Base-by-base conservation (phyloP, 2,888 invertebrate species). In the Parasteatoda lunata region DNA sequence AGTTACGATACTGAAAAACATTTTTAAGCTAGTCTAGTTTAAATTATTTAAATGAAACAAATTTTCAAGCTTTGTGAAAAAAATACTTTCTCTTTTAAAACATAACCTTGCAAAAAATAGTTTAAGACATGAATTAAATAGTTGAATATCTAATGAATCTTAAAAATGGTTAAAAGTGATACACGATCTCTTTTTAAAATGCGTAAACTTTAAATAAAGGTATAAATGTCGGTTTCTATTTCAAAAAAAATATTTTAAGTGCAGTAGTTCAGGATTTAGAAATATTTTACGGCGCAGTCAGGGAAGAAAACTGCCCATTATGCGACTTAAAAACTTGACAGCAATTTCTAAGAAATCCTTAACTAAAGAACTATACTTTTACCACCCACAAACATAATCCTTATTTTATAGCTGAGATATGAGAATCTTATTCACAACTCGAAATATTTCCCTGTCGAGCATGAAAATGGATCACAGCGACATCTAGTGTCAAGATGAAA, bases 351-450 rank as follows among this genome's bases (percentile, higher is more conserved):
- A 66, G 54, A 75, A 68, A 75, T 48, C 51, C 59, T 7, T 15
- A 54, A 49, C 45, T 30, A 69, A 45, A 71, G 80, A 71, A 77
- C 77, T 80, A 80, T 86, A 86, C 80, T 76, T 52, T n/a, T 30
- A 80, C 75, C 72, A 48, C 66, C 51, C 66, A 72, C 71, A 48
- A 59, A 15, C n/a, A 64, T 85, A 80, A 80, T 85, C 85, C 79
- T 49, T 6, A 77, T 80, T 86, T 86, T 81, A 86, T 77, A 77
- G 80, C 70, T 49, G 49, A 72, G 30, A 71, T 80, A 72, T 13
- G n/a, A 51, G 30, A 48, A 15, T n/a, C 52, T 9, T 51, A n/a
- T 15, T 5, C 51, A 15, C 51, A 72, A 15, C 30, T 48, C 72
- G 51, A 15, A 15, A 49, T 13, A 30, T 65, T 45, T 7, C 51